Conservation (phyloP, 2,113 vertebrate genomes). For the Plectropomus leopardus region DNA sequence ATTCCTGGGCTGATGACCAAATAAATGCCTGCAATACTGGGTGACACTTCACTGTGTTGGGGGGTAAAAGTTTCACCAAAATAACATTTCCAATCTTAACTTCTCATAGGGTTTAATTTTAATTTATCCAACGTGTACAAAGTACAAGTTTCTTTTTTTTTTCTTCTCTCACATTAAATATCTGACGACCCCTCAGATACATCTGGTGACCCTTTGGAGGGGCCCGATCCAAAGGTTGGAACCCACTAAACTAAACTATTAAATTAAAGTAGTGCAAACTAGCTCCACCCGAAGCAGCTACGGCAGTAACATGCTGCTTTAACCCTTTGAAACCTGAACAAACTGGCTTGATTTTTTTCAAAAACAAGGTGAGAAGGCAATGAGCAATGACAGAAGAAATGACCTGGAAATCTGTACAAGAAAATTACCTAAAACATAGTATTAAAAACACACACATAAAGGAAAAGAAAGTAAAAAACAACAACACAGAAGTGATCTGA, state of each 20-base stretch:
- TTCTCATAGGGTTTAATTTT: neutral
- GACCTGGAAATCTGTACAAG: too few relatives aligned
- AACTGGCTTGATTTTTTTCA: too few relatives aligned
- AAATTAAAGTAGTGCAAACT: neutral
- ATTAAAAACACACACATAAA: too few relatives aligned
- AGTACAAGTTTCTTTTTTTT: neutral
- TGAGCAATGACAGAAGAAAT: too few relatives aligned
- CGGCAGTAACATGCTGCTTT: neutral
- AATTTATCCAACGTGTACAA: neutral
- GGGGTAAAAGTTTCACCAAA: neutral
- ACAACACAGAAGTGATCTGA: too few relatives aligned
- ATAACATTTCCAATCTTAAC: neutral
- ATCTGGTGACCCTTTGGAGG: neutral
- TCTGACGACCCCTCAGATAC: neutral
- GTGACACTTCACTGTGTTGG: neutral
- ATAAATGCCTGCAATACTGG: neutral
- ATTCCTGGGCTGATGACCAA: neutral
- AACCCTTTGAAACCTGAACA: too few relatives aligned
- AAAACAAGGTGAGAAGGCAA: too few relatives aligned
- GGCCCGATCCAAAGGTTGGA: neutral
- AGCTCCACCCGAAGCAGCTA: neutral
- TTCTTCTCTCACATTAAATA: neutral
- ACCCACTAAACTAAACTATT: neutral
- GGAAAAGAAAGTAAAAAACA: too few relatives aligned
- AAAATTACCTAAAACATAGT: too few relatives aligned